phyloP scores from a whole-genome alignment of 2,888 invertebrate species.

The Lapara coniferarum region DNA sequence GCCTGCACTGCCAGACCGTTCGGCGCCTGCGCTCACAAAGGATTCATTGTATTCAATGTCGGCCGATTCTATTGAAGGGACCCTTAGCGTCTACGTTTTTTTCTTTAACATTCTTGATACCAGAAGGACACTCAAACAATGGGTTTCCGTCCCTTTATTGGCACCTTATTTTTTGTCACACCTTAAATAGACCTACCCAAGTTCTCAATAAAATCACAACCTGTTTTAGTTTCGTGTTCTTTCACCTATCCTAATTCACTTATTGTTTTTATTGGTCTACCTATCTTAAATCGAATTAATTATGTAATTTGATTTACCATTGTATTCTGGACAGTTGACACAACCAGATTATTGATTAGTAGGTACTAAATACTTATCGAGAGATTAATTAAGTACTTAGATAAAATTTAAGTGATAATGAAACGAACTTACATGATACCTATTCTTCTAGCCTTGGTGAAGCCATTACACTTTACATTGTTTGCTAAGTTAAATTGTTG shows the following conservation, averaged over 20 bases:
- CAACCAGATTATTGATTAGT: conserved; percentile 28
- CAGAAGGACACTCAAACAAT: conserved; percentile 80
- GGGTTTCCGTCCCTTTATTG: conserved; percentile 83
- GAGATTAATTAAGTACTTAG: conserved; percentile 4
- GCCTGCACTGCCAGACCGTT: conserved; percentile 72
- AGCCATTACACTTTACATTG: not conserved
- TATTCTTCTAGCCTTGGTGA: not conserved
- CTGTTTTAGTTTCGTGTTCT: conserved; percentile 65
- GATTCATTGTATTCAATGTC: conserved; percentile 75
- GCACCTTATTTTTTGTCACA: conserved; percentile 80
- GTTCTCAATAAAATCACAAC: conserved; percentile 74
- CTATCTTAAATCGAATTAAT: not conserved
- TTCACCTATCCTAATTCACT: conserved; percentile 40
- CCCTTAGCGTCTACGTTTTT: conserved; percentile 68
- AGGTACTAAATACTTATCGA: not conserved
- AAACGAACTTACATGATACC: not conserved
- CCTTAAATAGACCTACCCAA: conserved; percentile 74
- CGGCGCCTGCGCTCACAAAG: conserved; percentile 81
- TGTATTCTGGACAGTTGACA: not conserved
- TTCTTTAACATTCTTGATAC: conserved; percentile 75
- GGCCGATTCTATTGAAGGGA: conserved; percentile 68
- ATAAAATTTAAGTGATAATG: conserved; percentile 1
- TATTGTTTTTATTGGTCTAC: not conserved
- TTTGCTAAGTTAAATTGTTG: not conserved
- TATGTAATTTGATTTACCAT: conserved; percentile 1